Evolutionary conservation across 2,113 vertebrate species (phyloP), one percentile per base, ranked within the genome.

Genomic region (Enhydra lutris): DNA sequence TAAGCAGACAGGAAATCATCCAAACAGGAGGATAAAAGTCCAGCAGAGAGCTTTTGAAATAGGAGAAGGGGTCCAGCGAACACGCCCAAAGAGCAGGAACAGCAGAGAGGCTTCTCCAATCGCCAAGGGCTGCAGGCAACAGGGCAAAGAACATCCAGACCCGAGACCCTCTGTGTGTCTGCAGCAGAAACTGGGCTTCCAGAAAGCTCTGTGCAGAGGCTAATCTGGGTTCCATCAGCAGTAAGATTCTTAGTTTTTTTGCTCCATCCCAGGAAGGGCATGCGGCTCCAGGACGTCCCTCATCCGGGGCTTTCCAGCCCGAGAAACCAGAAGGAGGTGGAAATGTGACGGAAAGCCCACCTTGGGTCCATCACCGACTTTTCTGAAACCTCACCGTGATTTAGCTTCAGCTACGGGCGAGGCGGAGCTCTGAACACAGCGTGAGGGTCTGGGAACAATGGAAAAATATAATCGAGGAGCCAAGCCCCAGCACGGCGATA

Each of bases 1-100:
- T 80, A 89, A 26, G 92, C 4, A 0, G 84, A 76, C 94, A 90
- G 96, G 97, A 92, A 80, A 34, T 45, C 78, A 50, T 61, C 85
- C 89, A 52, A 94, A 95, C 59, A 6, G 0, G 4, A 55, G 92
- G 81, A 89, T 81, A 4, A 67, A 93, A 45, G 65, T 42, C 78
- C 21, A 55, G 55, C 29, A 0, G 89, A 21, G 89, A 36, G 71
- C 12, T 39, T 83, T 87, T 82, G 97, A 97, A 94, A 94, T 88
- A 8, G 2, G 94, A 97, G 96, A 88, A 47, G 82, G 78, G 45
- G 20, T 10, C 42, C 59, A 1, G 2, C 4, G 67, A 78, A 57
- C 52, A 63, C 89, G 20, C 23, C 71, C 18, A 1, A 69, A 92
- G 89, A 89, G 52, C 31, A 86, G 82, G 78, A 65, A 61, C 31